Conservation (phyloP, 2,888 invertebrate species). For the Rotaria sp. region DNA sequence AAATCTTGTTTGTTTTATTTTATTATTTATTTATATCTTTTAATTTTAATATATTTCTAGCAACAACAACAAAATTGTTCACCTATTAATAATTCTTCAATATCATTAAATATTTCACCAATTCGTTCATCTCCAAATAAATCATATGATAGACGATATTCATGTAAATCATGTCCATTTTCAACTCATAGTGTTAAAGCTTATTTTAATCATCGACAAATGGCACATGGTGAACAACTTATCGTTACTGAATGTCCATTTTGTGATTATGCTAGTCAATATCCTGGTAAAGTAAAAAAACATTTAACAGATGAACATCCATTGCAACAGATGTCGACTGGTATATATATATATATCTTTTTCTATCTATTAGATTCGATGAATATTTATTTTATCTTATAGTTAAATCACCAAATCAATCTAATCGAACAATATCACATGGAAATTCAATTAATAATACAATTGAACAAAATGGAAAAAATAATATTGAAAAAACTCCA, state of each 20-base stretch:
- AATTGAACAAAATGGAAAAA: neutral
- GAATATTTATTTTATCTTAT: neutral
- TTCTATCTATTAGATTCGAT: no score
- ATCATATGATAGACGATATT: conserved; percentile 38
- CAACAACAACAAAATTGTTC: neutral
- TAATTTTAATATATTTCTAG: no score
- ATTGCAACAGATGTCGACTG: neutral
- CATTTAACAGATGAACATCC: conserved; percentile 28
- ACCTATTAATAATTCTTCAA: neutral
- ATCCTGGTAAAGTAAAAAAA: conserved; percentile 39
- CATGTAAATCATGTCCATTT: conserved; percentile 39
- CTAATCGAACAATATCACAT: neutral
- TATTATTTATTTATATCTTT: neutral
- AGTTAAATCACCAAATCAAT: neutral
- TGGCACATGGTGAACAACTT: conserved; percentile 36
- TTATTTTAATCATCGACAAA: conserved; percentile 38
- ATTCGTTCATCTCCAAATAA: conserved; percentile 26
- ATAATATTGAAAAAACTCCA: neutral
- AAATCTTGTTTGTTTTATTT: neutral
- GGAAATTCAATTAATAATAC: conserved; percentile 13
- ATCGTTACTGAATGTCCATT: conserved; percentile 38
- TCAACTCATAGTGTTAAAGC: conserved; percentile 38
- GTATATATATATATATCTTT: neutral
- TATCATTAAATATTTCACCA: neutral
- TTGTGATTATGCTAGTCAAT: conserved; percentile 39